Evolutionary conservation across 1,140 invertebrate genomes (phyloP), one percentile per base, ranked within the genome.

Genomic region (Archivesica marissinica): DNA sequence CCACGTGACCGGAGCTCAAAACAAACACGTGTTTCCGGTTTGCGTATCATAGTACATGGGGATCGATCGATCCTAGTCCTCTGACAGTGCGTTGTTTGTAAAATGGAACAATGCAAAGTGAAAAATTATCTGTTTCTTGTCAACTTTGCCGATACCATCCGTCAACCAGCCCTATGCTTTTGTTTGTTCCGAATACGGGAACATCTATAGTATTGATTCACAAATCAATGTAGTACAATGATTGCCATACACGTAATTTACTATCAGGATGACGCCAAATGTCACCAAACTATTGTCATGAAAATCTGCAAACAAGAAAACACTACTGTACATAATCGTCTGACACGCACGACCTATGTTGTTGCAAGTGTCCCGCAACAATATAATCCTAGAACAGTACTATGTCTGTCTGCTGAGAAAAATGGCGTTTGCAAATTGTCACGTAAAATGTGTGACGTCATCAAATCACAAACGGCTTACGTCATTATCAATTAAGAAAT

Each of bases 1-100:
- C 74, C 80, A 82, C 80, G 80, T 82, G 80, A 82, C 80, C 80
- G 80, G 66, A 59, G 66, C 68, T 82, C 80, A 56, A 70, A 74
- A 82, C 80, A 82, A 82, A 82, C 68, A 82, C 64, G 66, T 82
- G 68, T 52, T 74, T 82, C 80, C 80, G 80, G 80, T 82, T 74
- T 59, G 47, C 50, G 66, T 74, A 44, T 82, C 80, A 82, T 72
- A 59, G 39, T 50, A 74, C 68, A 72, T 50, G 64, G 47, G 17
- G 17, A 82, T 82, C 80, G 80, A 74, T 82, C 50, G 23, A 17
- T 35, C 11, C 9, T 72, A 39, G 30, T 33, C n/a, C 61, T 44
- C 50, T 35, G 68, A 70, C 52, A 56, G 41, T 25, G 41, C 23
- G 68, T 28, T 56, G 66, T 70, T 82, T 74, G 66, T 52, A 59